Evolutionary conservation across 2,797 vertebrate genomes (phyloP).

Genomic region (Xerus rutilus): DNA sequence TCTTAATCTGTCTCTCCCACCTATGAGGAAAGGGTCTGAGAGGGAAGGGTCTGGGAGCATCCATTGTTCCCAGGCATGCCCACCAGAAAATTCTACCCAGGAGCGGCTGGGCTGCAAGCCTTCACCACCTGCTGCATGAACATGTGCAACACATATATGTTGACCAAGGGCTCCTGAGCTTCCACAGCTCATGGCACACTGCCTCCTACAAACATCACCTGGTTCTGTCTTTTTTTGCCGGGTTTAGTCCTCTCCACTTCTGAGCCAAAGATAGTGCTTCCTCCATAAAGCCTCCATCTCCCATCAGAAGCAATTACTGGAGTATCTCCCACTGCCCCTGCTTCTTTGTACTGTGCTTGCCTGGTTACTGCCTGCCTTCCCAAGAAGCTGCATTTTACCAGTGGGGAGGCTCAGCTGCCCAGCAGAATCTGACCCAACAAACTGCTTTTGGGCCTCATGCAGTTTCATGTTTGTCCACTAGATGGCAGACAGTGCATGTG

Average conservation of each 20-base stretch:
- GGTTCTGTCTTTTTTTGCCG: neutral
- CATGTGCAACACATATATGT: neutral
- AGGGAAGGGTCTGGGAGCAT: neutral
- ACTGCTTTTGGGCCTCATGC: neutral
- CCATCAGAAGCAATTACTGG: neutral
- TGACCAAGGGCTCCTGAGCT: neutral
- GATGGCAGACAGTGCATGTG: slow-evolving; percentile 54
- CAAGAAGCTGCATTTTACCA: neutral
- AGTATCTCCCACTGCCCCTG: neutral
- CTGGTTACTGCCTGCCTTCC: neutral
- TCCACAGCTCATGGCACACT: too few relatives aligned
- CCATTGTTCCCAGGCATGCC: neutral
- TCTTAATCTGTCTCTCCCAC: neutral
- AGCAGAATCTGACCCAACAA: accelerated
- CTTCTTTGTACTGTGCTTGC: neutral
- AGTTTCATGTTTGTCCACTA: slow-evolving; percentile 48
- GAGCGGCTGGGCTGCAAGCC: neutral
- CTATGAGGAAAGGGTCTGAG: neutral
- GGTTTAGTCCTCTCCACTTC: neutral
- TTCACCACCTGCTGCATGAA: neutral
- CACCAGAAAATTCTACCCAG: neutral
- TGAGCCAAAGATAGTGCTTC: neutral
- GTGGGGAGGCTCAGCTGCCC: too few relatives aligned
- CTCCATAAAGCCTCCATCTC: slow-evolving; percentile 19
- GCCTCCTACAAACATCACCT: too few relatives aligned